Conservation (phyloP, 2,113 vertebrate species). For the Cepphus grylle region DNA sequence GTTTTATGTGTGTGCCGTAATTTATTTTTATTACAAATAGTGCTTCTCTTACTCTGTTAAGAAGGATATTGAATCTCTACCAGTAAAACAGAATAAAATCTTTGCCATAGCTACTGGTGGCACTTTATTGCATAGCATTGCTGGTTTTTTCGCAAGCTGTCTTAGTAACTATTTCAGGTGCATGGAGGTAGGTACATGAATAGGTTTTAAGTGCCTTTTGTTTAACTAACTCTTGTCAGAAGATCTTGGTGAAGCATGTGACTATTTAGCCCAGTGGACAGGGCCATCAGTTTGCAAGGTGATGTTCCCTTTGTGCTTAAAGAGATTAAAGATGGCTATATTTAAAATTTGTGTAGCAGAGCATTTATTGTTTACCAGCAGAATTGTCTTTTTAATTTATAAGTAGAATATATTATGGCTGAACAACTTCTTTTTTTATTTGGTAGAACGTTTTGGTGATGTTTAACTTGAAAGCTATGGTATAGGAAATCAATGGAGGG, state of each 20-base stretch:
- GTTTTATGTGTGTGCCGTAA: not conserved
- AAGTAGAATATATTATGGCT: not conserved
- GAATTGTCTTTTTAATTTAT: not conserved
- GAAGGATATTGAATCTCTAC: not conserved
- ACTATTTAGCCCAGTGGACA: not conserved
- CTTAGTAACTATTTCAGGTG: not conserved
- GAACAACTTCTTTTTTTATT: not conserved
- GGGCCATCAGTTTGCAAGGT: not conserved
- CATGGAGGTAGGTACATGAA: not conserved
- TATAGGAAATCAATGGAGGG: not conserved
- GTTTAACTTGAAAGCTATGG: not conserved
- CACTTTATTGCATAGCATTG: not conserved
- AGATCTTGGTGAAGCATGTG: not conserved
- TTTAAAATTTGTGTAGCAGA: not conserved
- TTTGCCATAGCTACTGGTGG: not conserved
- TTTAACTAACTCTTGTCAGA: not conserved
- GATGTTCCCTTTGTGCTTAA: not conserved
- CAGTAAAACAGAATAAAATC: not conserved
- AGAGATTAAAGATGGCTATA: not conserved
- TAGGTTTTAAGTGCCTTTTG: not conserved
- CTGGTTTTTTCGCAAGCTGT: not conserved
- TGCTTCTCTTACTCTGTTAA: not conserved
- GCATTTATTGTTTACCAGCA: not conserved
- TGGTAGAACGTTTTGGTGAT: not conserved
- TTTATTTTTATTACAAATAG: slow-evolving; percentile 25